These are phyloP conservation scores for Monomorium pharaonis DNA, from an alignment of 1,140 invertebrate genomes.

Conservation along the genomic window DNA sequence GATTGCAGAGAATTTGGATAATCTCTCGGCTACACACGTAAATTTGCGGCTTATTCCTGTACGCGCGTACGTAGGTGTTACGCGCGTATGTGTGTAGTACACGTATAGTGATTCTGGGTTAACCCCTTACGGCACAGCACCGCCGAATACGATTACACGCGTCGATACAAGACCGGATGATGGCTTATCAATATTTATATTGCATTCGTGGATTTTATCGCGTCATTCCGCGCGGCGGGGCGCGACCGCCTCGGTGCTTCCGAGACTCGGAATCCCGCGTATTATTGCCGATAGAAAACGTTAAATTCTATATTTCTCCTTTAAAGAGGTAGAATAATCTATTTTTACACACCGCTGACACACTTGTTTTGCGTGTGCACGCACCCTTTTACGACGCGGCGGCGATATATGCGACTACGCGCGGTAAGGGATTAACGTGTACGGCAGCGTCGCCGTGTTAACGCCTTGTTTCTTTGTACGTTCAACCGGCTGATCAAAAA, in stretches of 20 bases:
- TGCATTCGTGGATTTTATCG: conserved; percentile 5
- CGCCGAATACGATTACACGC: not conserved
- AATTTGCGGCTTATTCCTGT: not conserved
- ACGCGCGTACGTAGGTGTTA: not conserved
- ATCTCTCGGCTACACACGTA: conserved; percentile 44
- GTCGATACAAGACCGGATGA: not conserved
- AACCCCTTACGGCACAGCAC: conserved; percentile 28
- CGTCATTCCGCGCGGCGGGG: not conserved
- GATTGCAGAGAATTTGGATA: conserved; percentile 21
- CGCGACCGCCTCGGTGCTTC: too few species aligned
- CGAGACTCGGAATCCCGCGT: not conserved
- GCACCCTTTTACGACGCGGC: not conserved
- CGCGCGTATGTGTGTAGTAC: conserved; percentile 17
- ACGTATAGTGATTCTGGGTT: conserved; percentile 33
- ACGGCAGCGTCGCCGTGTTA: not conserved
- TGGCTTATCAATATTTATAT: conserved; percentile 25
- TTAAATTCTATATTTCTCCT: conserved; percentile 9
- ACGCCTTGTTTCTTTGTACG: not conserved
- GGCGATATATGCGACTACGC: conserved; percentile 25
- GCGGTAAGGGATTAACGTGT: conserved; percentile 33
- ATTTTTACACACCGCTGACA: conserved; percentile 19
- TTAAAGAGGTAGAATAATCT: conserved; percentile 43
- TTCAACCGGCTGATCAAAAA: not conserved
- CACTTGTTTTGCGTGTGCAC: conserved; percentile 9
- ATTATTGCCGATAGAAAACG: conserved; percentile 41